phyloP scores from a whole-genome alignment of 2,888 invertebrate genomes.

The Fragum sueziense region DNA sequence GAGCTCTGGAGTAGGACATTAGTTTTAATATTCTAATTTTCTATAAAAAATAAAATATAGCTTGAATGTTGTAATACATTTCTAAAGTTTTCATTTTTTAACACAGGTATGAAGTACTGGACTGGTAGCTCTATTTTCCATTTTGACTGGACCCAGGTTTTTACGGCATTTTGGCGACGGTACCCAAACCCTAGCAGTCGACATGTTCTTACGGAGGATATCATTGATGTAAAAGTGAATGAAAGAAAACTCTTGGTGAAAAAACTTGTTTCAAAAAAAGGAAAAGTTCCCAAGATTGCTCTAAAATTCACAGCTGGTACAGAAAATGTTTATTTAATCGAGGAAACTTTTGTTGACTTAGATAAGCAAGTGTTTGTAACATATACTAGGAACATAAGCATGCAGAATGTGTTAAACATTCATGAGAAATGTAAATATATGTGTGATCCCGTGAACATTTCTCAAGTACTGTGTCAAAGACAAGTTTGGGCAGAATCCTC shows the following conservation, averaged over 20 bases:
- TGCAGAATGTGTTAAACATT: constrained; percentile 39
- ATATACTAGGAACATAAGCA: constrained; percentile 57
- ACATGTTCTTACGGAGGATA: constrained; percentile 56
- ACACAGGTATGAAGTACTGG: constrained; percentile 27
- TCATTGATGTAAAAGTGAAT: constrained; percentile 29
- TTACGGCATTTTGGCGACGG: constrained; percentile 49
- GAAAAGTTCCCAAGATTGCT: constrained; percentile 46
- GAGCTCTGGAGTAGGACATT: too few species aligned
- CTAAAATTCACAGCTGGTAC: constrained; percentile 60
- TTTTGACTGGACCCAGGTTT: constrained; percentile 48
- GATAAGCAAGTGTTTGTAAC: constrained; percentile 41
- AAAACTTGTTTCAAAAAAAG: constrained; percentile 45
- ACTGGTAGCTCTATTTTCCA: constrained; percentile 10
- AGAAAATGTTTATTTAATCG: constrained; percentile 36
- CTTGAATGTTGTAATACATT: too few species aligned
- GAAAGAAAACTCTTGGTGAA: constrained; percentile 44
- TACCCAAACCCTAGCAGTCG: constrained; percentile 57
- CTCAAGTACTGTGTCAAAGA: constrained; percentile 23
- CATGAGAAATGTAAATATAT: constrained; percentile 50
- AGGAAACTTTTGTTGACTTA: constrained; percentile 54
- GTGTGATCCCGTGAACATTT: background rate
- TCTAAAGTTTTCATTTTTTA: background rate
- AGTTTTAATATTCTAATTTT: too few species aligned
- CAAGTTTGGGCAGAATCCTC: constrained; percentile 38
- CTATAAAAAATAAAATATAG: too few species aligned